Percentiles rank a stretch among this genome's conserved stretches.
Evolutionary conservation across 2,113 vertebrate genomes (phyloP).

Genomic region (Rhineura floridana): DNA sequence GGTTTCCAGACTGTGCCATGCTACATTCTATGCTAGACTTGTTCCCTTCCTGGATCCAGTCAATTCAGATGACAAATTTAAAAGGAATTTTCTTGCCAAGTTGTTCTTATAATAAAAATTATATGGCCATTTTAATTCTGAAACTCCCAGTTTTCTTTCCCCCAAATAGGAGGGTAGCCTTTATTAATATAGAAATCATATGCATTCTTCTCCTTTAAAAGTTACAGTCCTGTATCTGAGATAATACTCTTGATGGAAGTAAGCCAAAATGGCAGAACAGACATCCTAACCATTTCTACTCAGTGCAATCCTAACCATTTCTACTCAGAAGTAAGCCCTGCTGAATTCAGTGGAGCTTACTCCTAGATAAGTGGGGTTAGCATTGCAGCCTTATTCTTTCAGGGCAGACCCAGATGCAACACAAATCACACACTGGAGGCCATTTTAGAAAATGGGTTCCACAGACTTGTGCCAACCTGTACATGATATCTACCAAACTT

Average conservation of each 20-base stretch:
- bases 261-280: not conserved
- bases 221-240: not conserved
- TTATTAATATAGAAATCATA: not conserved
- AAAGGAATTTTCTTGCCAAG: not conserved
- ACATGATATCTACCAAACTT: too few relatives aligned
- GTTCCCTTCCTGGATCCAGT: not conserved
- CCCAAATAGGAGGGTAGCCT: not conserved
- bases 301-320: too few relatives aligned
- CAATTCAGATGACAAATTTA: not conserved
- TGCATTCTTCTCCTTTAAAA: not conserved
- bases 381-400: too few relatives aligned
- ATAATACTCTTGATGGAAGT: not conserved
- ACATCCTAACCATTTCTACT: too few relatives aligned
- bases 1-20: not conserved
- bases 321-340: too few relatives aligned
- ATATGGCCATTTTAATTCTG: not conserved
- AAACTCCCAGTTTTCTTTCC: not conserved
- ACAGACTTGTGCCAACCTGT: too few relatives aligned
- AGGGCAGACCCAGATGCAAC: not conserved
- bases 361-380: too few relatives aligned
- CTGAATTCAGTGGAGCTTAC: too few relatives aligned
- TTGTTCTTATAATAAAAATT: not conserved
- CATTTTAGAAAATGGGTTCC: too few relatives aligned
- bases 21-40: not conserved
- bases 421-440: not conserved